phyloP scores from a whole-genome alignment of 2,888 invertebrate species.

The Hydroisotoma schaefferi region DNA sequence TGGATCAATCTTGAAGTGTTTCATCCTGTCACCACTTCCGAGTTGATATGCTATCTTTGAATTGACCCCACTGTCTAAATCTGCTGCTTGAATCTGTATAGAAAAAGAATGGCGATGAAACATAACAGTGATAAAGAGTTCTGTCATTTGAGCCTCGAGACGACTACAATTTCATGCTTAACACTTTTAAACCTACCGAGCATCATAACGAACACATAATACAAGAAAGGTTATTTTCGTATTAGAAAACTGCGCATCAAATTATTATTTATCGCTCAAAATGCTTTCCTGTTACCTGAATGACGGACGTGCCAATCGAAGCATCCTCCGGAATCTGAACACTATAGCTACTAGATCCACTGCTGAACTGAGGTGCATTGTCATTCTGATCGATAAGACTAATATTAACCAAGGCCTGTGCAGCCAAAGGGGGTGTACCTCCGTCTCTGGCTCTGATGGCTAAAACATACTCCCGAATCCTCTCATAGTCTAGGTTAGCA shows the following conservation, averaged over 20 bases:
- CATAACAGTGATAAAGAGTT: too few species aligned
- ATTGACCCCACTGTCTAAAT: slow-evolving; percentile 77
- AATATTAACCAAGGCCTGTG: slow-evolving; percentile 80
- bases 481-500: slow-evolving; percentile 81
- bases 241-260: neutral
- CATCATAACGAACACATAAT: too few species aligned
- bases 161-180: neutral
- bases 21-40: slow-evolving; percentile 68
- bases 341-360: slow-evolving; percentile 61
- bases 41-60: slow-evolving; percentile 75
- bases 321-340: slow-evolving; percentile 77
- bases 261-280: slow-evolving; percentile 20
- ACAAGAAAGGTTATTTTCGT: too few species aligned
- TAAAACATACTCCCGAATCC: slow-evolving; percentile 76
- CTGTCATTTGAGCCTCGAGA: too few species aligned
- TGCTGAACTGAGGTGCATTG: slow-evolving; percentile 74
- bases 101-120: too few species aligned
- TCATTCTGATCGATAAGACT: slow-evolving; percentile 82
- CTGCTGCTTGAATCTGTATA: slow-evolving; percentile 69
- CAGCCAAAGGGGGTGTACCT: slow-evolving; percentile 82
- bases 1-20: slow-evolving; percentile 74
- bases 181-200: neutral
- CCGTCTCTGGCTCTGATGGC: slow-evolving; percentile 88
- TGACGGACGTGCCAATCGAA: slow-evolving; percentile 65
- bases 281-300: slow-evolving; percentile 62